Conservation (phyloP, 2,797 vertebrate genomes). For the Semotilus atromaculatus region DNA sequence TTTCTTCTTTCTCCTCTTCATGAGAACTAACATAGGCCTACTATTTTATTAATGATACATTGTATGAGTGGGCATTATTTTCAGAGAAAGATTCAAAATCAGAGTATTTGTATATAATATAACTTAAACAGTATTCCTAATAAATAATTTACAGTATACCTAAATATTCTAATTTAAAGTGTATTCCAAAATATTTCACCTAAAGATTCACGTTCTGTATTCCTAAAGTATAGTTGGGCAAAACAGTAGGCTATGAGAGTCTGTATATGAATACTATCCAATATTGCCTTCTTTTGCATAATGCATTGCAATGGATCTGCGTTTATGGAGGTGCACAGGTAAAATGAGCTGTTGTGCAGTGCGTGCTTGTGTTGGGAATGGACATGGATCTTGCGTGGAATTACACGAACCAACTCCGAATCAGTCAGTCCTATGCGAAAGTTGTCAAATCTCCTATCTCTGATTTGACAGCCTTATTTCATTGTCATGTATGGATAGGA, state of each 20-base stretch:
- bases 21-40: background rate
- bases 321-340: background rate
- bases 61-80: background rate
- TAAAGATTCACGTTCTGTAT: background rate
- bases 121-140: background rate
- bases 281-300: background rate
- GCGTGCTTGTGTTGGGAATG: slow-evolving; percentile 70
- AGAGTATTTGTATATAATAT: background rate
- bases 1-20: background rate
- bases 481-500: background rate
- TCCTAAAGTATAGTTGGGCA: background rate
- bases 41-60: background rate
- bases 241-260: background rate
- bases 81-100: background rate
- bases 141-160: background rate
- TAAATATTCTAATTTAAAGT: background rate
- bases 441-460: background rate
- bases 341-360: slow-evolving; percentile 65
- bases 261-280: background rate
- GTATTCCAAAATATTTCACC: background rate
- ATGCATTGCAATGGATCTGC: background rate
- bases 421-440: slow-evolving; percentile 48
- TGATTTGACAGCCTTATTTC: background rate
- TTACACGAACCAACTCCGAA: slow-evolving; percentile 74
- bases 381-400: slow-evolving; percentile 85